A percentile compares a stretch with the other conserved stretches of the same genome.
These are phyloP conservation scores for Dynastes tityus DNA, from an alignment of 2,888 invertebrate species.

Conservation along the genomic window DNA sequence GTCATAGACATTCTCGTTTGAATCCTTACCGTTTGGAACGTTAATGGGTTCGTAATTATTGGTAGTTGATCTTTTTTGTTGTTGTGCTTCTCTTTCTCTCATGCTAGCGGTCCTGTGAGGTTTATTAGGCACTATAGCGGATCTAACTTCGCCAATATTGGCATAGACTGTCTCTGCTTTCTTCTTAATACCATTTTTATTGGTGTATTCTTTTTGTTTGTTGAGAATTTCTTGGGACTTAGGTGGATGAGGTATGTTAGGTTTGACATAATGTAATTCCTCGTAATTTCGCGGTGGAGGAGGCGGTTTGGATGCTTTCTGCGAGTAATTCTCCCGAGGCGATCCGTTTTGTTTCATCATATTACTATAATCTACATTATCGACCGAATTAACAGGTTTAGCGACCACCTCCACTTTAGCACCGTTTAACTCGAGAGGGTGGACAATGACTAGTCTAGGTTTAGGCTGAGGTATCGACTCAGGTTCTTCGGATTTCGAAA, in stretches of 20 bases:
- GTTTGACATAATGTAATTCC: constrained; percentile 74
- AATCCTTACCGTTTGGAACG: constrained; percentile 58
- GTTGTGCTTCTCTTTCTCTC: constrained; percentile 81
- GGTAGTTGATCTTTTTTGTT: constrained; percentile 57
- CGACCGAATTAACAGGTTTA: constrained; percentile 56
- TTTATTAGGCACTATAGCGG: constrained; percentile 83
- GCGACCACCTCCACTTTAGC: constrained; percentile 84
- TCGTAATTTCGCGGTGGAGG: constrained; percentile 80
- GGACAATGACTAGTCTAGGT: constrained; percentile 88
- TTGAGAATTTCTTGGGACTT: constrained; percentile 78
- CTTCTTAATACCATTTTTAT: constrained; percentile 69
- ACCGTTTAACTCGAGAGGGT: constrained; percentile 89
- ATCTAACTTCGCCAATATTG: constrained; percentile 88
- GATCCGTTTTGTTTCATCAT: constrained; percentile 64
- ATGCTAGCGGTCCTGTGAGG: constrained; percentile 91
- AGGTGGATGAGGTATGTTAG: constrained; percentile 80
- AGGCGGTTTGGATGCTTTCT: constrained; percentile 74
- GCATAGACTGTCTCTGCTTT: constrained; percentile 81
- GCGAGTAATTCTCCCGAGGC: constrained; percentile 7
- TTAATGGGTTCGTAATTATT: constrained; percentile 65
- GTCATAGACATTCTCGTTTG: constrained; percentile 77
- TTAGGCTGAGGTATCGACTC: constrained; percentile 77
- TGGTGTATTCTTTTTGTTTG: constrained; percentile 73
- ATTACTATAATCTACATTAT: constrained; percentile 39
- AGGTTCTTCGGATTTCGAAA: constrained; percentile 73